Base-by-base conservation (phyloP, 2,797 vertebrate species). In the Anableps anableps region DNA sequence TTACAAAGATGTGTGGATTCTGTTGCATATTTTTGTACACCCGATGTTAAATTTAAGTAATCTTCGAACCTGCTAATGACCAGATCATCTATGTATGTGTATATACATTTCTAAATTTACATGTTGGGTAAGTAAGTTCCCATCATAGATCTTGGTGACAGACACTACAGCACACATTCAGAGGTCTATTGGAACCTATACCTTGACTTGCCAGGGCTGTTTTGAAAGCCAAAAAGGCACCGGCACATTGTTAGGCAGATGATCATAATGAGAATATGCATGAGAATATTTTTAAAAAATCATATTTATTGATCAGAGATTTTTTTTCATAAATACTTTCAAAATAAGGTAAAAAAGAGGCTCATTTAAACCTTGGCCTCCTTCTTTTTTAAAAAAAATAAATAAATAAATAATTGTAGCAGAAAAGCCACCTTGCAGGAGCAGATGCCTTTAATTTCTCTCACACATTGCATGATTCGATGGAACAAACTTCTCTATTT, bases 401-500 rank as follows among this genome's bases (percentile, higher is more conserved):
- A 26, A 70, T 11, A 17, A 50, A 66, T 2, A 10, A n/a, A 13
- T 26, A 26, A 26, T 50, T 66, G n/a, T 34, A 36, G 23, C 19
- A 47, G 72, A 21, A 71, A 74, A 43, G 53, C 29, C 47, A 62
- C n/a, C 8, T 0, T 8, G 48, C 36, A 66, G 47, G n/a, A 34
- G 78, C 16, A 72, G 70, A 53, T 51, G 78, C 3, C 43, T 38
- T 70, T 76, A n/a, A 23, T 55, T 72, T 72, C 14, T 21, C 34
- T 60, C 74, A 62, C 14, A 62, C 55, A 17, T 47, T 19, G 34
- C 19, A 6, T 10, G 19, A 71, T 41, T 76, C 0, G 62, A 45
- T 75, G 83, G 88, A 86, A 74, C 82, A 78, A 78, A 78, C 64
- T 4, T 71, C 80, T 72, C 74, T 45, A 7, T 68, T 3, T 76